Evolutionary conservation across 2,113 vertebrate species (phyloP).

Genomic region (Egretta garzetta): DNA sequence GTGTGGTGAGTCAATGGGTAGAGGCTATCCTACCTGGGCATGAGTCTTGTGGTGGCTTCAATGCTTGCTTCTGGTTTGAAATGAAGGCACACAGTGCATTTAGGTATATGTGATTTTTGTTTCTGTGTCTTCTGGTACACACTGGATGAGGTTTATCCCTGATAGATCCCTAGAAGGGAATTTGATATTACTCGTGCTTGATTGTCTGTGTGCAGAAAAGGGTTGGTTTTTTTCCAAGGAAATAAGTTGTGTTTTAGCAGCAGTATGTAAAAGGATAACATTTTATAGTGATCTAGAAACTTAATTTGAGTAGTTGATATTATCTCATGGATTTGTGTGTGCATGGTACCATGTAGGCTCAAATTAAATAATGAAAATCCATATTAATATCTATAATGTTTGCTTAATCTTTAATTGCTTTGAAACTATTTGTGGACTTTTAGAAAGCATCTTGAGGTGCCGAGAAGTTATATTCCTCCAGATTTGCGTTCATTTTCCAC

Average conservation of each 20-base stretch:
- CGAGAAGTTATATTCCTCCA: not conserved
- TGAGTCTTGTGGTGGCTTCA: not conserved
- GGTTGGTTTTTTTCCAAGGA: not conserved
- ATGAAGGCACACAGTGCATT: accelerated
- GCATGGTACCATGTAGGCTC: not conserved
- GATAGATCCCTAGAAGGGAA: not conserved
- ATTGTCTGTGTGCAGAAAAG: not conserved
- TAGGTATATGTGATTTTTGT: not conserved
- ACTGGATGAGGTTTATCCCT: not conserved
- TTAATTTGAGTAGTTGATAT: not conserved
- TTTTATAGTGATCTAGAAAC: not conserved
- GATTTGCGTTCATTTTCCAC: not conserved
- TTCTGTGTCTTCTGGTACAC: not conserved
- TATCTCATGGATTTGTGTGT: not conserved
- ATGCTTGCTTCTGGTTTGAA: not conserved
- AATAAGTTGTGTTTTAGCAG: not conserved
- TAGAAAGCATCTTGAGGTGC: not conserved
- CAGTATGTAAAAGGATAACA: not conserved
- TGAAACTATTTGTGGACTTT: not conserved
- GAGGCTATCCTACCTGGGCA: accelerated
- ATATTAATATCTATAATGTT: not conserved
- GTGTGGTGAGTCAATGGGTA: not conserved
- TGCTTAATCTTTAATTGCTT: not conserved
- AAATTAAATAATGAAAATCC: not conserved
- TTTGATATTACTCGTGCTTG: not conserved